These are phyloP conservation scores for Toxotes jaculatrix DNA, from an alignment of 2,113 vertebrate genomes.

Conservation along the genomic window DNA sequence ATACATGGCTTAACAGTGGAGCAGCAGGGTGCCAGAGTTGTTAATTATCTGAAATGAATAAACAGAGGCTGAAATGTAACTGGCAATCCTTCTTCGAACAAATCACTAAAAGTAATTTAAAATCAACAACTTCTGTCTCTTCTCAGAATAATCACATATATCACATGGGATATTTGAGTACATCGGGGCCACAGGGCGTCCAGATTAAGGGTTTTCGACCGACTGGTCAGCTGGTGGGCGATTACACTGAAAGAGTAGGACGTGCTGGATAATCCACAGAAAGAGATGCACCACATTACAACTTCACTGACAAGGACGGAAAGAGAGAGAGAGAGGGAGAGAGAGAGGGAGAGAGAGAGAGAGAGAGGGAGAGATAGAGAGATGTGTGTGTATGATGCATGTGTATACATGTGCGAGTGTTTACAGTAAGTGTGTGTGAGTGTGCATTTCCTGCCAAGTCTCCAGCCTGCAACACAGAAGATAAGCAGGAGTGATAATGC, in stretches of 20 bases:
- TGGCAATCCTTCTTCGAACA: neutral
- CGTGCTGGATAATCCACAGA: slow-evolving; percentile 20
- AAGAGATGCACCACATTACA: slow-evolving; percentile 24
- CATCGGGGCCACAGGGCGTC: neutral
- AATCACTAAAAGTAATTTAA: neutral
- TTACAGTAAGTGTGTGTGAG: slow-evolving; percentile 14
- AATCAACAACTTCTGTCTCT: neutral
- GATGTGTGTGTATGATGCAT: neutral
- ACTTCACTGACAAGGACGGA: slow-evolving; percentile 1
- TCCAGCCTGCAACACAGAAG: slow-evolving; percentile 62
- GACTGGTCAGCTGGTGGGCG: slow-evolving; percentile 37
- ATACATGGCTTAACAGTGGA: neutral
- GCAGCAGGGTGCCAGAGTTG: neutral
- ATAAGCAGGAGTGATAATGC: slow-evolving; percentile 74
- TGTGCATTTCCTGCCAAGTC: slow-evolving; percentile 50
- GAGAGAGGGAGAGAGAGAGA: neutral
- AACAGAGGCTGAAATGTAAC: neutral
- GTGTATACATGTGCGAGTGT: slow-evolving; percentile 9
- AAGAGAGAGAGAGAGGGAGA: slow-evolving; percentile 4
- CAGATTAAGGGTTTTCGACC: slow-evolving; percentile 42
- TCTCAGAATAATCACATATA: slow-evolving; percentile 17
- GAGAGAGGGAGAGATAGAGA: too few relatives aligned
- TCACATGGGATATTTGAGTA: slow-evolving; percentile 29
- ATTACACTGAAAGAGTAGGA: slow-evolving; percentile 23
- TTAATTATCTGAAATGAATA: neutral